Conservation (phyloP, 2,888 invertebrate genomes). For the Dryocosmus kuriphilus region DNA sequence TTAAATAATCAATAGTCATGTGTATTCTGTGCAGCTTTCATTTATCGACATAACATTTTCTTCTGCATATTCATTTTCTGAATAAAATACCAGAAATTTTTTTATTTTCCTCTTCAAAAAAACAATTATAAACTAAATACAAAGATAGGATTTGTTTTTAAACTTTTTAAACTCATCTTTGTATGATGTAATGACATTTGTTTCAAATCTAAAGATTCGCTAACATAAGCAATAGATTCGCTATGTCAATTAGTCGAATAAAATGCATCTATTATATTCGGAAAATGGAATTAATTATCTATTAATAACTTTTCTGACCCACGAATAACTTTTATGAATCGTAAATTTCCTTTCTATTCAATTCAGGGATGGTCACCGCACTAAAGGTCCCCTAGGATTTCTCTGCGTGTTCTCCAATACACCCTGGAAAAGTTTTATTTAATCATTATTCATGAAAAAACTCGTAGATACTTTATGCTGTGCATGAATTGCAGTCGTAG, state of each 20-base stretch:
- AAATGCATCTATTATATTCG: background rate
- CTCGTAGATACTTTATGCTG: background rate
- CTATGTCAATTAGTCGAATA: background rate
- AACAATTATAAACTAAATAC: too few species aligned
- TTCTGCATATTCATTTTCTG: background rate
- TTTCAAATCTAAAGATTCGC: too few species aligned
- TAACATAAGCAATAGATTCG: too few species aligned
- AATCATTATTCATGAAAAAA: slow-evolving; percentile 21
- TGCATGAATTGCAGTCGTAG: background rate
- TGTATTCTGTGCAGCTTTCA: slow-evolving; percentile 2
- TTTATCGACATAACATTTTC: slow-evolving; percentile 12
- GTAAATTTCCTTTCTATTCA: background rate
- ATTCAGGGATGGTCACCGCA: background rate
- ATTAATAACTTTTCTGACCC: background rate
- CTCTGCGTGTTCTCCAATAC: slow-evolving; percentile 4
- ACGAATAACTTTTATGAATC: slow-evolving; percentile 22
- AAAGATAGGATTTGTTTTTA: too few species aligned
- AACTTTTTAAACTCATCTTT: too few species aligned
- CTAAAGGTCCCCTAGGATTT: background rate
- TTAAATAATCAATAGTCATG: slow-evolving; percentile 22
- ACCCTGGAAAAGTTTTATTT: slow-evolving; percentile 24
- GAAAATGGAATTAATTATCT: background rate
- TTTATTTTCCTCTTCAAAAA: too few species aligned
- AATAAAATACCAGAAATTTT: background rate
- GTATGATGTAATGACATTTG: too few species aligned